A percentile compares a stretch with the other conserved stretches of the same genome.
phyloP scores from a whole-genome alignment of 2,113 vertebrate genomes.

The Ciconia stormi region DNA sequence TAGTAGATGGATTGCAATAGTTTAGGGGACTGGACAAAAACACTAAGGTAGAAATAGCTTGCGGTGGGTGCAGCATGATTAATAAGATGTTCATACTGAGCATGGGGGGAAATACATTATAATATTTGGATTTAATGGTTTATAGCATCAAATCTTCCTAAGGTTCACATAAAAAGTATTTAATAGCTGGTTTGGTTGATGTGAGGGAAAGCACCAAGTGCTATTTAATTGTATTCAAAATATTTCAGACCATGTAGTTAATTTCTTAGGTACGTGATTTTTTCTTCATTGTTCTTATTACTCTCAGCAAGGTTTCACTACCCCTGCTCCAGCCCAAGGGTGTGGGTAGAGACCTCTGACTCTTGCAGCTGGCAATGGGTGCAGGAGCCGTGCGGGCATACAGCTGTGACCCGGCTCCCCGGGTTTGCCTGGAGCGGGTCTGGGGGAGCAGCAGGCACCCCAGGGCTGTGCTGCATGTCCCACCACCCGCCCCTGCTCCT shows the following conservation, averaged over 20 bases:
- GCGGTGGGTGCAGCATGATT: background rate
- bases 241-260: background rate
- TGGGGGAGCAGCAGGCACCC: background rate
- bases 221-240: constrained; percentile 8
- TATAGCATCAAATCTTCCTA: background rate
- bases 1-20: background rate
- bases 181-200: background rate
- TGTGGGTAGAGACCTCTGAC: background rate
- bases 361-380: background rate
- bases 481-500: background rate
- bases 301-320: background rate
- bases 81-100: background rate
- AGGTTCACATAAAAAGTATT: background rate
- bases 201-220: background rate
- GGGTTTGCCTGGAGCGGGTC: rapidly evolving
- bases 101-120: background rate
- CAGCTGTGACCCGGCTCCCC: rapidly evolving
- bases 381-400: background rate
- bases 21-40: background rate
- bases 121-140: background rate
- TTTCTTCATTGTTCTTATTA: background rate
- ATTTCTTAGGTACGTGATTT: background rate
- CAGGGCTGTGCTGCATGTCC: background rate
- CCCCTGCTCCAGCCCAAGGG: background rate
- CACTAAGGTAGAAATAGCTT: background rate